These are phyloP conservation scores for Drosophila setosimentum DNA, from an alignment of 2,888 invertebrate species.

Conservation along the genomic window DNA sequence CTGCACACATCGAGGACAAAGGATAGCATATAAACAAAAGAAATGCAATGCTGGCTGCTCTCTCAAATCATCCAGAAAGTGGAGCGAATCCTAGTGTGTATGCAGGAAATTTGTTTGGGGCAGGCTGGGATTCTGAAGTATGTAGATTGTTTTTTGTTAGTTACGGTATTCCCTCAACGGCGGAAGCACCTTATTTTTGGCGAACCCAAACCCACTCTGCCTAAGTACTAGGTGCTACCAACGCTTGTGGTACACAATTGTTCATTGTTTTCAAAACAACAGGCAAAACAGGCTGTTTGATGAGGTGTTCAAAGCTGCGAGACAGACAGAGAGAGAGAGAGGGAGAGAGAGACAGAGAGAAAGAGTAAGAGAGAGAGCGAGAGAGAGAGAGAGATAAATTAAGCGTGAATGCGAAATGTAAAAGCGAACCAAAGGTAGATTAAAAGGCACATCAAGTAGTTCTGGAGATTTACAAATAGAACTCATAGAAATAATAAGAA, in stretches of 20 bases:
- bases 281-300: constrained; percentile 44
- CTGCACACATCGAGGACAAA: constrained; percentile 26
- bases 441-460: constrained; percentile 15
- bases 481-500: background rate
- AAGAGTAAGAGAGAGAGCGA: constrained; percentile 12
- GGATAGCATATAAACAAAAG: constrained; percentile 47
- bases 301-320: constrained; percentile 13
- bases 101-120: constrained; percentile 17
- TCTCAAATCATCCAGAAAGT: constrained; percentile 67
- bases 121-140: background rate
- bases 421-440: background rate
- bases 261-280: constrained; percentile 73
- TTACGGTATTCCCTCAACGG: constrained; percentile 13
- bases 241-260: constrained; percentile 57
- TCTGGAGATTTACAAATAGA: background rate
- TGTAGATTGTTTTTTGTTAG: background rate
- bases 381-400: constrained; percentile 12
- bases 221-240: constrained; percentile 14
- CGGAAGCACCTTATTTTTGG: constrained; percentile 73
- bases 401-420: constrained; percentile 5
- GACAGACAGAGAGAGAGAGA: background rate
- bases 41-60: constrained; percentile 27
- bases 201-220: constrained; percentile 5
- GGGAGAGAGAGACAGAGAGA: constrained; percentile 4
- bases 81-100: constrained; percentile 32